Evolutionary conservation across 2,113 vertebrate species (phyloP).

Genomic region (Anolis sagrei): DNA sequence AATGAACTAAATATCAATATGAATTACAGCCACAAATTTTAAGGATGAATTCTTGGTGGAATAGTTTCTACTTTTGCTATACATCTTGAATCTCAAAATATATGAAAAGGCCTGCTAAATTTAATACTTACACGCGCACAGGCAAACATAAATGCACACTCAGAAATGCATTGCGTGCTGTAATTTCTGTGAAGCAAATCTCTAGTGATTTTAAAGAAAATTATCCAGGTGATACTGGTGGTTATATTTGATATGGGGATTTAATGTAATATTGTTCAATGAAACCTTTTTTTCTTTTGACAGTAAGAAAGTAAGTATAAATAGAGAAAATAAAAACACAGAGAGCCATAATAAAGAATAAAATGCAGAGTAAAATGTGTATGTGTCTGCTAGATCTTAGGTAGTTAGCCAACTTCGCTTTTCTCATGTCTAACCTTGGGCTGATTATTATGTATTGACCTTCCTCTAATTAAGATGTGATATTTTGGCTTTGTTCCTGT

Average conservation of each 20-base stretch:
- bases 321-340: too few relatives aligned
- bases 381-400: too few relatives aligned
- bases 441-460: too few relatives aligned
- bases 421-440: too few relatives aligned
- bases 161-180: neutral
- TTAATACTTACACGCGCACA: neutral
- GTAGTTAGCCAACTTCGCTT: too few relatives aligned
- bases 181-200: neutral
- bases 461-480: too few relatives aligned
- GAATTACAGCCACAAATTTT: neutral
- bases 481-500: too few relatives aligned
- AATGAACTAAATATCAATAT: neutral
- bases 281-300: neutral
- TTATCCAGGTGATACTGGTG: neutral
- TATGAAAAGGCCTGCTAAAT: neutral
- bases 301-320: too few relatives aligned
- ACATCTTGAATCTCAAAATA: neutral
- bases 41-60: neutral
- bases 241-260: neutral
- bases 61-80: neutral
- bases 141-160: neutral
- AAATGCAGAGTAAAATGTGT: too few relatives aligned
- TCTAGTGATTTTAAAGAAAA: neutral
- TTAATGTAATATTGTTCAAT: neutral
- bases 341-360: too few relatives aligned